Conservation (phyloP, 30 jellyfish, hydroid and myxozoan species). For the Morbakka virulenta region DNA sequence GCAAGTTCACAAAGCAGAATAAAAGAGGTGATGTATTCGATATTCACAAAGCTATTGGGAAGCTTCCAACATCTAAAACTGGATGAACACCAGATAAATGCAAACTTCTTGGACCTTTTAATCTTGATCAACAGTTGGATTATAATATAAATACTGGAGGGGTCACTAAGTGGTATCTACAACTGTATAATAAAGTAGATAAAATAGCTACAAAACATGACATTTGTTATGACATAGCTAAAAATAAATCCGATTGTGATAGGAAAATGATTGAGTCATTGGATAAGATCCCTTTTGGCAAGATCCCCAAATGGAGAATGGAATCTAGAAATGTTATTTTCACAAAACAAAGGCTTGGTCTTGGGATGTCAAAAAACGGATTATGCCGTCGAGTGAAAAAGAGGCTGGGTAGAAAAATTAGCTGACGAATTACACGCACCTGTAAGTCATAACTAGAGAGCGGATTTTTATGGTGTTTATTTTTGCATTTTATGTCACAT, state of each 20-base stretch:
- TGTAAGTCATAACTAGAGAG: no score
- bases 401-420: no score
- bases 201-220: not conserved
- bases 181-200: not conserved
- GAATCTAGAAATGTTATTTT: not conserved
- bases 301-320: not conserved
- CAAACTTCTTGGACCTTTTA: not conserved
- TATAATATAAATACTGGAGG: not conserved
- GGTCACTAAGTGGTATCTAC: not conserved
- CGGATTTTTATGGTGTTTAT: no score
- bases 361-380: no score
- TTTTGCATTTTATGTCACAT: no score
- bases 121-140: conserved; percentile 1
- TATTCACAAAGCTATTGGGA: conserved; percentile 3
- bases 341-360: no score
- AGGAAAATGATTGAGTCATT: conserved; percentile 2
- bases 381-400: no score
- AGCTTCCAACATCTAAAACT: conserved; percentile 5
- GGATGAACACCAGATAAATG: conserved; percentile 17
- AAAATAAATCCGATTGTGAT: not conserved
- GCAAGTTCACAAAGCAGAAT: no score
- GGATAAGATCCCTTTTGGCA: conserved; percentile 7
- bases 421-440: no score
- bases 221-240: no score
- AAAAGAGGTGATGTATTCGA: conserved; percentile 1